Evolutionary conservation across 2,797 vertebrate species (phyloP), one percentile per base, ranked within the genome.

Genomic region (Diplodus sargus): DNA sequence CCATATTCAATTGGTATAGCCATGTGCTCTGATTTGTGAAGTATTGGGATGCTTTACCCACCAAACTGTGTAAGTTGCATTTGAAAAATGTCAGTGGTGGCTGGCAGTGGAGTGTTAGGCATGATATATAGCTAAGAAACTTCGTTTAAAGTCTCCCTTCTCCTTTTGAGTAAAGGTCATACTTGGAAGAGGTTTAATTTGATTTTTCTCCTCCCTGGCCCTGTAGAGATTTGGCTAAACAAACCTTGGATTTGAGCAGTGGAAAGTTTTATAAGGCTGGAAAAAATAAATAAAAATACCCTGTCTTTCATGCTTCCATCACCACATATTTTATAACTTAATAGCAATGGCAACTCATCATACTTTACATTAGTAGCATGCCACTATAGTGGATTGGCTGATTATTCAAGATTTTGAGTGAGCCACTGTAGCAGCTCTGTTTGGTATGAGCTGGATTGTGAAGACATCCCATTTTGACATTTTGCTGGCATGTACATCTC

Each of bases 121-220:
- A 4, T 45, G 23, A 73, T 45, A 53, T 17, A 62, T 17, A 79
- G 70, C 66, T 59, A 70, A 72, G 72, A 72, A 75, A 78, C 75
- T 58, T 34, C 17, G 59, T 77, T 82, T 77, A 58, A 74, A 70
- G 47, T 70, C 54, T 47, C 39, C 39, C 23, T 47, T 39, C 49
- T 6, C 42, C 47, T 75, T 76, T 70, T 39, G 70, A 84, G 72
- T 60, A 84, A 89, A 82, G 84, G 89, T 85, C 84, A 84, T 25
- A 53, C 49, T 43, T 51, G 15, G n/a, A 80, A 70, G 66, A 59
- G 28, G 57, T 80, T 80, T 77, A 63, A 74, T 81, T 69, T 79
- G 49, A 83, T 71, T 66, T 89, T 87, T 72, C 34, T 70, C 47
- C 43, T 58, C 23, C 65, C 48, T 23, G 63, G 25, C 52, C 30